Percentiles rank a stretch among this genome's conserved stretches.
Conservation (phyloP, 2,888 invertebrate species). For the Habrosyne pyritoides region DNA sequence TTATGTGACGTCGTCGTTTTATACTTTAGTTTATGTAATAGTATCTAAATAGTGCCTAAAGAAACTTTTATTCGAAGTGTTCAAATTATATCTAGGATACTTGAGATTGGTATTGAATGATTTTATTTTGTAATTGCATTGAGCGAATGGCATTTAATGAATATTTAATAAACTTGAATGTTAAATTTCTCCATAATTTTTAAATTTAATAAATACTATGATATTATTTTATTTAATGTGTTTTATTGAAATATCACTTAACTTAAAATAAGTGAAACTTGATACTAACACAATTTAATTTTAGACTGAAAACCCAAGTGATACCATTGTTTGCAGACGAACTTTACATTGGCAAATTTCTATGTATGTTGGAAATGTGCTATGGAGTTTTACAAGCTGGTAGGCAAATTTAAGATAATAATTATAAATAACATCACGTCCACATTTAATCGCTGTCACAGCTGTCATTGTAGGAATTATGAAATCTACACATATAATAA, state of each 20-base stretch:
- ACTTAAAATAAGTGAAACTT: neutral
- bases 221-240: neutral
- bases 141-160: conserved; percentile 6
- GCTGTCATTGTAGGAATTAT: no score
- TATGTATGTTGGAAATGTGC: no score
- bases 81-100: conserved; percentile 32
- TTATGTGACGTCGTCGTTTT: neutral
- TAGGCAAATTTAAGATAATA: no score
- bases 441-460: no score
- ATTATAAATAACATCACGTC: no score
- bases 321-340: no score
- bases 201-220: conserved; percentile 6
- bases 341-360: no score
- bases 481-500: no score
- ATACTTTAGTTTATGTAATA: neutral
- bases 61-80: conserved; percentile 41
- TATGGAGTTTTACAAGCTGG: no score
- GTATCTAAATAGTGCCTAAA: neutral
- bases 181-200: neutral
- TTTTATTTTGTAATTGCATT: conserved; percentile 4
- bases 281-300: no score
- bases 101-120: conserved; percentile 14
- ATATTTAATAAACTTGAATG: neutral
- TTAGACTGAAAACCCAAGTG: no score
- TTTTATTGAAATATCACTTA: neutral